Conservation (phyloP, 2,113 vertebrate species). For the Hemiscyllium ocellatum region DNA sequence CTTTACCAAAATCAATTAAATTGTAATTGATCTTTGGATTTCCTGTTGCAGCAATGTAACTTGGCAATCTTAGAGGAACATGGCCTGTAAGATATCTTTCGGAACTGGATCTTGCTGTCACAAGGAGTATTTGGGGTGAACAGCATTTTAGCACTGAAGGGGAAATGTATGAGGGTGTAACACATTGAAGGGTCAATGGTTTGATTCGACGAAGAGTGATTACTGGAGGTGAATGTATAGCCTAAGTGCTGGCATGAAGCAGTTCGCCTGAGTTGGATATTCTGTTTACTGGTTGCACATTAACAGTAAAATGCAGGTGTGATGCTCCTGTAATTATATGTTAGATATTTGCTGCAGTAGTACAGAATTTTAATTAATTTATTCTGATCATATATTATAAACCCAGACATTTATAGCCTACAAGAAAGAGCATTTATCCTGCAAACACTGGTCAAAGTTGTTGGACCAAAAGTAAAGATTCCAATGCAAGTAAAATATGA, state of each 20-base stretch:
- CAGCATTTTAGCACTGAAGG: background rate
- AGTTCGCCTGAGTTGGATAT: background rate
- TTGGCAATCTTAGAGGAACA: background rate
- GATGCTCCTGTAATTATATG: background rate
- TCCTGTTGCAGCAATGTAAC: background rate
- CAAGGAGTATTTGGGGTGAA: background rate
- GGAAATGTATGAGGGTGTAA: background rate
- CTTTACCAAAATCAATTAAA: background rate
- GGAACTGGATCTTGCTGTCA: background rate
- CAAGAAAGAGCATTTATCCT: background rate
- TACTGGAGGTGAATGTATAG: background rate
- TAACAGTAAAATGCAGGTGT: background rate
- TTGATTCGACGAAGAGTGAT: background rate
- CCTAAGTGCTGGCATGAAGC: background rate
- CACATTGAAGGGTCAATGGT: background rate
- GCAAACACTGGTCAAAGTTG: background rate
- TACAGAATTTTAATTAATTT: background rate
- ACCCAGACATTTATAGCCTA: background rate
- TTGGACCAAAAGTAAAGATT: background rate
- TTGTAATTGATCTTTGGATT: background rate
- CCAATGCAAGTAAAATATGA: too few relatives aligned
- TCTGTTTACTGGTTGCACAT: background rate
- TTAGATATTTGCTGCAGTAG: background rate
- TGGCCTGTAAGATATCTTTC: background rate
- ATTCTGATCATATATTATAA: background rate